These are phyloP conservation scores for Tachina lurida DNA, from an alignment of 2,888 invertebrate species.

Conservation along the genomic window DNA sequence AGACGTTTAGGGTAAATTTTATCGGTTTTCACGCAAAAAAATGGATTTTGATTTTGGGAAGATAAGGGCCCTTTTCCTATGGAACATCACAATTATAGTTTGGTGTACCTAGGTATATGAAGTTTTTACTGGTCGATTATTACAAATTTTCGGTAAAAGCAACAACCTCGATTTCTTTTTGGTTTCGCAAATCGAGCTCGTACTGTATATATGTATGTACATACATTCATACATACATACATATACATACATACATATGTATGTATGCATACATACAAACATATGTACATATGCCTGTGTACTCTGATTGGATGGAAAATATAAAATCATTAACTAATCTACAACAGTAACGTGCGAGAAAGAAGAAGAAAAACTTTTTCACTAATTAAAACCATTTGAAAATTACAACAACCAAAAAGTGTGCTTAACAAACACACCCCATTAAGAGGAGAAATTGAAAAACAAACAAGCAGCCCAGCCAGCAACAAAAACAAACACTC, in stretches of 20 bases:
- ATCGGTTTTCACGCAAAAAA: too few species aligned
- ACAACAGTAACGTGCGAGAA: constrained; percentile 26
- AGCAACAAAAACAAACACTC: constrained; percentile 4
- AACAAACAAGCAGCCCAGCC: constrained; percentile 13
- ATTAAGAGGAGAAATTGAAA: constrained; percentile 53
- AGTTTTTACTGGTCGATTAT: too few species aligned
- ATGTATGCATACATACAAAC: neutral
- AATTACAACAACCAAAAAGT: constrained; percentile 47
- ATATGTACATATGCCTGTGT: neutral
- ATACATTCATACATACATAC: neutral
- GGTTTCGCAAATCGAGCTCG: too few species aligned
- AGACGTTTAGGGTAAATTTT: too few species aligned
- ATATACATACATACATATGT: too few species aligned
- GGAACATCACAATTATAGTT: too few species aligned
- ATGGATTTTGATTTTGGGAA: too few species aligned
- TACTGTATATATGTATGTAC: too few species aligned
- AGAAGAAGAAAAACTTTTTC: constrained; percentile 38
- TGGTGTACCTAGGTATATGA: too few species aligned
- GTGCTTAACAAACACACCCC: constrained; percentile 62
- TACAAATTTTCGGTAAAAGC: too few species aligned
- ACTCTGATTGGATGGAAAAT: constrained; percentile 62
- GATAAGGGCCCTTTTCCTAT: too few species aligned
- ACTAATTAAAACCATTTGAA: constrained; percentile 59
- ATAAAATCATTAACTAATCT: constrained; percentile 60
- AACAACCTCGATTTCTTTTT: too few species aligned